Conservation (phyloP, 2,113 vertebrate species). For the Cyphomyrus plagiostoma region DNA sequence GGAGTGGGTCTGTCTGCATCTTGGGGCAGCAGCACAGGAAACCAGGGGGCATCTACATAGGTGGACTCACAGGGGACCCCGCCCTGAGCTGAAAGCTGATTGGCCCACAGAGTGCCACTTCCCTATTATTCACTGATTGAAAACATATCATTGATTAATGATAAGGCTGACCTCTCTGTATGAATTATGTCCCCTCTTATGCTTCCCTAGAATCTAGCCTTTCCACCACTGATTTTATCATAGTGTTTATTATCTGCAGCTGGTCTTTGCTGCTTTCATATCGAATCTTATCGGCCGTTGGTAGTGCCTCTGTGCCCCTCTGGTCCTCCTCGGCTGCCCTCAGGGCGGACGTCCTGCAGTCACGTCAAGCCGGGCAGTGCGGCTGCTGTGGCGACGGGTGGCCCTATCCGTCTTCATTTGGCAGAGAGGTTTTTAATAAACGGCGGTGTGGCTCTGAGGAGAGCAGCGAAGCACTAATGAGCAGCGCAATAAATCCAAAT, state of each 20-base stretch:
- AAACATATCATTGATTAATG: neutral
- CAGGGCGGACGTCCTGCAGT: neutral
- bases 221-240: neutral
- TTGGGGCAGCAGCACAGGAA: neutral
- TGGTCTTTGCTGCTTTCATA: constrained; percentile 8
- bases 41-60: neutral
- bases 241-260: constrained; percentile 11
- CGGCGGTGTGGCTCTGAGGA: constrained; percentile 38
- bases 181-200: neutral
- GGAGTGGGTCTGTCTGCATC: neutral
- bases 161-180: neutral
- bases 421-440: constrained; percentile 48
- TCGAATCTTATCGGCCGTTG: neutral
- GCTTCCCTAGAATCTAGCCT: neutral
- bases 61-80: neutral
- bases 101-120: neutral
- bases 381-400: constrained; percentile 6
- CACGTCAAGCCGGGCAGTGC: neutral
- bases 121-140: neutral
- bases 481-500: constrained; percentile 56
- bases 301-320: neutral
- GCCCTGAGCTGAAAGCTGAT: neutral
- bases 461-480: constrained; percentile 35
- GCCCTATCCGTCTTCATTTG: constrained; percentile 57
- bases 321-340: neutral